Base-by-base conservation (phyloP, 2,888 invertebrate species). In the Sipha maydis region DNA sequence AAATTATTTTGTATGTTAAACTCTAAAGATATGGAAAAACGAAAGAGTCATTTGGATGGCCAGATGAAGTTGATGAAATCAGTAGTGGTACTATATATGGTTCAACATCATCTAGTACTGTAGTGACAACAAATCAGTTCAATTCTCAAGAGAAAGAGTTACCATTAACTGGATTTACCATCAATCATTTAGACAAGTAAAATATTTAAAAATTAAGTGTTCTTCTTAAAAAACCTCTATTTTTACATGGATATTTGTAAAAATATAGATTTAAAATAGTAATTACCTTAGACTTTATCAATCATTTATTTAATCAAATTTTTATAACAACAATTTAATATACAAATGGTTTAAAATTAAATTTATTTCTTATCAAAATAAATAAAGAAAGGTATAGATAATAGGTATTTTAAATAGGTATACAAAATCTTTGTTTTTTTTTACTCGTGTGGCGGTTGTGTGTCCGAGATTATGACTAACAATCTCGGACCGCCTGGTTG, bases 41-140 rank as follows among this genome's bases (percentile, higher is more conserved):
- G 1, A 99, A 99, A 92, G 98, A 98, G 91, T 94, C 96, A 0
- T 98, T 99, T 91, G 98, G 98, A 75, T 99, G 98, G 99, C 98
- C 98, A 0, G 98, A 99, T 92, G 98, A 99, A 91, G 95, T 94
- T 17, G 98, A 98, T 91, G 98, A 98, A 90, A 92, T 93, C 56
- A 91, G 79, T 17, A 89, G 31, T 82, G 78, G 85, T 48, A 79
- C 89, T 48, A 89, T 85, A 8, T 88, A 75, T 88, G 88, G 80
- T 61, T 88, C 82, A n/a, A 80, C 82, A 75, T 88, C 82, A 41
- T 67, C 88, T 75, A 88, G 76, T 88, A 76, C 88, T 82, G 80
- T 88, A 31, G 56, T 88, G 48, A 88, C 86, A 56, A 28, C 88
- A 19, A 88, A 88, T 67, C 88, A 88, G 21, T 88, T 67, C 25